phyloP scores from a whole-genome alignment of 2,113 vertebrate species.

The Campylorhamphus procurvoides region DNA sequence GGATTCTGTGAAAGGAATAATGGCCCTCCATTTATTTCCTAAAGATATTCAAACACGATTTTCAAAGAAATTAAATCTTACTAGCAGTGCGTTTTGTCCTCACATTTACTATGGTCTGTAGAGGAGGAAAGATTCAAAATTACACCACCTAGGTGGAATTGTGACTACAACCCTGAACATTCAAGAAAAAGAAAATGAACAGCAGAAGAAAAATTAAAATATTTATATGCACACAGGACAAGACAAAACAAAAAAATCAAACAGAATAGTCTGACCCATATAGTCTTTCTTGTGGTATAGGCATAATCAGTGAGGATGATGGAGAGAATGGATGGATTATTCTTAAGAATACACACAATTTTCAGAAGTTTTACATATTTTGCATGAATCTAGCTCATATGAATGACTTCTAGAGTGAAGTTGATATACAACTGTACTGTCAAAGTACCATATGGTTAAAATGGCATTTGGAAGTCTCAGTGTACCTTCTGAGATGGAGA shows the following conservation, averaged over 20 bases:
- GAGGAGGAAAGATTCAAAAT: slow-evolving; percentile 33
- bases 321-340: not conserved
- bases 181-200: not conserved
- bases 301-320: not conserved
- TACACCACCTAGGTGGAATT: slow-evolving; percentile 32
- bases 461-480: not conserved
- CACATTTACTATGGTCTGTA: slow-evolving; percentile 28
- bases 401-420: not conserved
- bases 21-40: slow-evolving; percentile 39
- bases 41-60: slow-evolving; percentile 45
- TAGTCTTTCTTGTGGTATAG: not conserved
- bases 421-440: not conserved
- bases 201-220: not conserved
- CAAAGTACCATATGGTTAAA: not conserved
- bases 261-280: not conserved
- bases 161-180: not conserved
- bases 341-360: not conserved
- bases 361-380: not conserved
- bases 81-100: slow-evolving; percentile 11
- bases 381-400: not conserved
- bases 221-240: not conserved
- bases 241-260: slow-evolving; percentile 16
- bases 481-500: not conserved
- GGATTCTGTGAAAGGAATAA: slow-evolving; percentile 66
- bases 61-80: slow-evolving; percentile 52